Evolutionary conservation across 1,140 invertebrate species (phyloP).

Genomic region (Bactericera cockerelli): DNA sequence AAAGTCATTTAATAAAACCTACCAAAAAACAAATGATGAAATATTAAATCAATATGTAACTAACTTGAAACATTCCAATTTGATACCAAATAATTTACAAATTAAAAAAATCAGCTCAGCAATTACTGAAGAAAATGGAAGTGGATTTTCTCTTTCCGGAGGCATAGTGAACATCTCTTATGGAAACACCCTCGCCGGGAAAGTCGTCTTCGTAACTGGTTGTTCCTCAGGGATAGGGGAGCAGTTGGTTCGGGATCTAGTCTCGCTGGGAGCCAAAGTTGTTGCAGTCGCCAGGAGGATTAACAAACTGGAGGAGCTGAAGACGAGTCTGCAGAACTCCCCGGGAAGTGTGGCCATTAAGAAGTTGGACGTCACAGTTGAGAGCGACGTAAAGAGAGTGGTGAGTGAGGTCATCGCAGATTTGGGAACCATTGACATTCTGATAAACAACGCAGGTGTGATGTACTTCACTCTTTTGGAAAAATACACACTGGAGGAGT

Average conservation of each 20-base stretch:
- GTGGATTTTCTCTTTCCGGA: background rate
- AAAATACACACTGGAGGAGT: slow-evolving; percentile 19
- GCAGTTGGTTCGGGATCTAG: slow-evolving; percentile 19
- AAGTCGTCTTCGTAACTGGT: slow-evolving; percentile 23
- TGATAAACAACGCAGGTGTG: slow-evolving; percentile 24
- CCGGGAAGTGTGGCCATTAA: slow-evolving; percentile 14
- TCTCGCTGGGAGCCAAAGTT: slow-evolving; percentile 20
- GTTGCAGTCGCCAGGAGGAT: slow-evolving; percentile 20
- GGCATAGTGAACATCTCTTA: background rate
- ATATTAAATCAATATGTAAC: slow-evolving; percentile 9
- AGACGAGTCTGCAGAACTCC: slow-evolving; percentile 11
- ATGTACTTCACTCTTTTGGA: slow-evolving; percentile 24
- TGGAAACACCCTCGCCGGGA: slow-evolving; percentile 13
- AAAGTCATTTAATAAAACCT: slow-evolving; percentile 8
- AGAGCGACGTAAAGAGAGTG: slow-evolving; percentile 17
- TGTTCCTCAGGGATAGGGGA: slow-evolving; percentile 25
- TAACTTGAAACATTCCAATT: slow-evolving; percentile 7
- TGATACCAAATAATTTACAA: slow-evolving; percentile 2
- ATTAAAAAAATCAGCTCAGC: background rate
- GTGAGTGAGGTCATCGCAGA: slow-evolving; percentile 17
- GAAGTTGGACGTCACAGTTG: slow-evolving; percentile 21
- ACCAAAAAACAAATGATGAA: slow-evolving; percentile 10
- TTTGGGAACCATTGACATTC: slow-evolving; percentile 21
- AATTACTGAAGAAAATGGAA: no score
- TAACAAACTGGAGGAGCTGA: slow-evolving; percentile 16